Percentiles rank a stretch among this genome's conserved stretches.
phyloP scores from a whole-genome alignment of 1,140 invertebrate species.

The Philotrypesis tridentata region DNA sequence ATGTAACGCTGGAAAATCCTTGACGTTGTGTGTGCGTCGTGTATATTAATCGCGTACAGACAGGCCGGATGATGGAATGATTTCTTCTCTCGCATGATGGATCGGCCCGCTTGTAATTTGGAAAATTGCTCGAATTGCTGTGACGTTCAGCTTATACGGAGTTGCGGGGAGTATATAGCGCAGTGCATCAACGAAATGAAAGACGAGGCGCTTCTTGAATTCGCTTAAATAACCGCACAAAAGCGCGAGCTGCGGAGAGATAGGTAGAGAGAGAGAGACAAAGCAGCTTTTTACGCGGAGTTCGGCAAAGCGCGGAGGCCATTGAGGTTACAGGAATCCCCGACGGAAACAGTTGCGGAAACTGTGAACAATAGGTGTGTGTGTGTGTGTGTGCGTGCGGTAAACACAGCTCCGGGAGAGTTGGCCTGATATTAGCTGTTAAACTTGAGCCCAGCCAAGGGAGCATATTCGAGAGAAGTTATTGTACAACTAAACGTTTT shows the following conservation, averaged over 20 bases:
- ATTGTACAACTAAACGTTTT: slow-evolving; percentile 30
- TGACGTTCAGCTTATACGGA: too few species aligned
- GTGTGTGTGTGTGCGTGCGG: background rate
- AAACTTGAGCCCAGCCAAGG: slow-evolving; percentile 20
- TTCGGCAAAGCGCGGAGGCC: background rate
- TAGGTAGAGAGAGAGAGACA: too few species aligned
- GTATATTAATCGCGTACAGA: too few species aligned
- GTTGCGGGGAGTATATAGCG: too few species aligned
- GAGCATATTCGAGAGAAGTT: slow-evolving; percentile 38
- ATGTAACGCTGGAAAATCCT: too few species aligned
- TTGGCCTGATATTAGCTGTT: slow-evolving; percentile 36
- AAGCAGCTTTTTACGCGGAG: background rate
- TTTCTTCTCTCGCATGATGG: background rate
- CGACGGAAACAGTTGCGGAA: slow-evolving; percentile 19
- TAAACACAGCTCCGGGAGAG: slow-evolving; percentile 14
- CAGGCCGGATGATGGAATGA: background rate
- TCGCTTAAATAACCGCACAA: too few species aligned
- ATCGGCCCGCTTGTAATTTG: too few species aligned
- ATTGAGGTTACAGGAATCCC: slow-evolving; percentile 16
- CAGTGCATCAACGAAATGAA: too few species aligned
- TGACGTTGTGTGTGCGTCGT: too few species aligned
- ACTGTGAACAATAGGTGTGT: slow-evolving; percentile 38
- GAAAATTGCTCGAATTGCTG: too few species aligned
- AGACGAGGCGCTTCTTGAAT: too few species aligned
- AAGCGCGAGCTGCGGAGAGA: too few species aligned